Base-by-base conservation (phyloP, 1,140 invertebrate species). In the Papilio machaon region DNA sequence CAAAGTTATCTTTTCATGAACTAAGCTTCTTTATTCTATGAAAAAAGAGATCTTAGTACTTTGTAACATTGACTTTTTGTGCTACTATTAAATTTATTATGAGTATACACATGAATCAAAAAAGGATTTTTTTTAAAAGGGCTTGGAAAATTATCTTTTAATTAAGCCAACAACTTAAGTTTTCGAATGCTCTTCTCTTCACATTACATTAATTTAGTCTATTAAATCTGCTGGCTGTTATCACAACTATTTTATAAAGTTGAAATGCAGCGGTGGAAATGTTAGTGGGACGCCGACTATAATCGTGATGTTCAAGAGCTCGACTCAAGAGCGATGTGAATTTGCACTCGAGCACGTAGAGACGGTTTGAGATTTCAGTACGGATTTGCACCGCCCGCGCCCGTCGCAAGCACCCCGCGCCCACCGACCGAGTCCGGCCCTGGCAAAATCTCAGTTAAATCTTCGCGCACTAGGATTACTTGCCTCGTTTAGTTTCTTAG, bases 321-420 rank as follows among this genome's bases (percentile, higher is more conserved):
- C n/a, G 19, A 15, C 73, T 75, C 47, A 49, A 75, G 73, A 47
- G 46, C 73, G 47, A 75, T 75, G 73, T 75, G 73, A 75, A 75
- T 75, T 75, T 75, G 73, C 73, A 75, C 73, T 75, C 73, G n/a
- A 75, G 73, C 73, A 75, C 73, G 73, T 75, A 75, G 43, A 49
- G 43, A 46, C 43, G 73, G 73, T 75, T 75, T 75, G 73, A 49
- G 73, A 75, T 75, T 75, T 47, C 73, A 75, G 73, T 30, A 52
- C 73, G 73, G 73, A 75, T 75, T 75, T 75, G 47, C 19, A 49
- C 73, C 73, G 73, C 47, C 30, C 64, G 60, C 19, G 60, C 11
- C 4, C 23, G 23, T 8, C 60, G 10, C 5, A 8, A 5, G 73
- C 13, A 43, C 49, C 49, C 5, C 2, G 1, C 49, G 49, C 49